These are phyloP conservation scores for Ardeotis arabs DNA, from an alignment of 2,113 vertebrate species.

Conservation along the genomic window DNA sequence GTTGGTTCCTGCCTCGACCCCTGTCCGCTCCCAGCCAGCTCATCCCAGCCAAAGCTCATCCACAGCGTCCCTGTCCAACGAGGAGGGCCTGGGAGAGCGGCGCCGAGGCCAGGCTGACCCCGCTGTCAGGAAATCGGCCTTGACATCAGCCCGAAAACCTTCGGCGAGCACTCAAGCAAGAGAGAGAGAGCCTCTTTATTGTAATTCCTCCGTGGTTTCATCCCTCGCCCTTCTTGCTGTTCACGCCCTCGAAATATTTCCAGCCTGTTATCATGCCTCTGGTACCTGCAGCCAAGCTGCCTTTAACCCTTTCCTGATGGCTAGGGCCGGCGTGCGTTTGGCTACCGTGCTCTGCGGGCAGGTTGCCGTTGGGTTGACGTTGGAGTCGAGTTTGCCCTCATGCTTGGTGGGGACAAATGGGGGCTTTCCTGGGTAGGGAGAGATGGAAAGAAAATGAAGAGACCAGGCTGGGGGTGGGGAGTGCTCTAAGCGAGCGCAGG, in stretches of 20 bases:
- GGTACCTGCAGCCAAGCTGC: constrained; percentile 38
- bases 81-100: background rate
- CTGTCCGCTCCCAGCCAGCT: background rate
- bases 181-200: constrained; percentile 1
- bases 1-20: background rate
- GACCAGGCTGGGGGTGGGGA: background rate
- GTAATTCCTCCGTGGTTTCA: constrained; percentile 42
- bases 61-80: background rate
- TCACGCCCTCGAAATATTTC: constrained; percentile 67
- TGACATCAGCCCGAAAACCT: constrained; percentile 47
- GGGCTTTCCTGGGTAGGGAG: background rate
- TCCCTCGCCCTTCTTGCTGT: constrained; percentile 36
- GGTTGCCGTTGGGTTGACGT: accelerated
- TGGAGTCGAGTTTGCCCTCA: background rate
- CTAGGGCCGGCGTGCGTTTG: accelerated
- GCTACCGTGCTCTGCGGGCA: accelerated
- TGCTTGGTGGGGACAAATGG: accelerated
- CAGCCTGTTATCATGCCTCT: constrained; percentile 62
- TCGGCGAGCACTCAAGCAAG: background rate
- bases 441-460: background rate
- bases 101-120: background rate
- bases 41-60: background rate
- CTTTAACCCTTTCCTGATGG: constrained; percentile 52
- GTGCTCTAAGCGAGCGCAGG: background rate
- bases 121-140: constrained; percentile 19